Conservation (phyloP, 2,113 vertebrate species). For the Aspiorhynchus laticeps region DNA sequence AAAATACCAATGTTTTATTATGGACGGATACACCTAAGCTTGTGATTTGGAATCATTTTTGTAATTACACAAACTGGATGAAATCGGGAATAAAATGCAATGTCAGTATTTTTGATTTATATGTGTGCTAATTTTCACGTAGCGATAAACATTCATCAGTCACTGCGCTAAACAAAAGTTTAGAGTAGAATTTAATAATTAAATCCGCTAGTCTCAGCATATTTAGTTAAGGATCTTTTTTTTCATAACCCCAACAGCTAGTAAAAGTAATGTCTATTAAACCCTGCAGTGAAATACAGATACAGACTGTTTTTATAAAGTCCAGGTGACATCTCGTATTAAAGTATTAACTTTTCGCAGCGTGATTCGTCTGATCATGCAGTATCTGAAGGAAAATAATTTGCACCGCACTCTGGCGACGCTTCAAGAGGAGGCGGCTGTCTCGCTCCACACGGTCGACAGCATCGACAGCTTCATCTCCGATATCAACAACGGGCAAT, state of each 20-base stretch:
- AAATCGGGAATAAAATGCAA: neutral
- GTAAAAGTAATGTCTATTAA: neutral
- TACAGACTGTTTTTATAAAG: neutral
- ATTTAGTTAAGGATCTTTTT: neutral
- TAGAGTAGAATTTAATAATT: neutral
- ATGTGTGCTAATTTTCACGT: neutral
- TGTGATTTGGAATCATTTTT: neutral
- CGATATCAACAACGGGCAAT: conserved; percentile 95
- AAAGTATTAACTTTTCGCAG: conserved; percentile 66
- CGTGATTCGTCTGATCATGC: conserved; percentile 97
- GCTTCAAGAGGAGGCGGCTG: conserved; percentile 93
- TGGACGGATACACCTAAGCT: neutral
- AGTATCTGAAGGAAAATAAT: conserved; percentile 96
- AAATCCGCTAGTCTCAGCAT: neutral
- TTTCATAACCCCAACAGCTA: neutral
- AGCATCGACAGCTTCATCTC: conserved; percentile 97
- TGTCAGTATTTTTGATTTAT: neutral
- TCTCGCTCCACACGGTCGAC: conserved; percentile 96
- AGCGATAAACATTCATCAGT: neutral
- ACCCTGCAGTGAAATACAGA: neutral
- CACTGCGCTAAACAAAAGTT: neutral
- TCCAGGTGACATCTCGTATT: neutral
- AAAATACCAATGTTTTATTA: neutral
- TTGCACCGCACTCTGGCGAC: conserved; percentile 89
- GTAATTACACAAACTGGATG: neutral